Evolutionary conservation across 2,888 invertebrate genomes (phyloP), one percentile per base, ranked within the genome.

Genomic region (Ophioninae sp.): DNA sequence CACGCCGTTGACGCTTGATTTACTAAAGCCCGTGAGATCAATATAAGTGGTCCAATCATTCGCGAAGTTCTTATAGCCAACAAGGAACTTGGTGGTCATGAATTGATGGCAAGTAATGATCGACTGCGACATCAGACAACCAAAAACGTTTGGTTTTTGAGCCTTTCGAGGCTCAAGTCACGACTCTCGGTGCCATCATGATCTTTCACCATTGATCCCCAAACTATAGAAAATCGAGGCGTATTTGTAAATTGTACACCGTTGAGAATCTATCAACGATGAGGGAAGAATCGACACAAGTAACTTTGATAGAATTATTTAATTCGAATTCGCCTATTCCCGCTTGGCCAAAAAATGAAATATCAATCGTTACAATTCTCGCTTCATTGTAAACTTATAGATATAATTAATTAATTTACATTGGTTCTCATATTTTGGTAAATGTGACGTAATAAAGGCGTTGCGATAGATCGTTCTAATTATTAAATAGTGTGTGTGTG

Each of bases 361-460:
- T 6, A 64, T n/a, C 23, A 6, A 58, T 65, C 44, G 41, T 72
- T 79, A 72, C 56, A 56, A 37, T 65, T 79, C 23, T 13, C 58
- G n/a, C 13, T 59, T 37, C 10, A 58, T 58, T 71, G 22, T 39
- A 69, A 77, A 73, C 67, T 67, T 56, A 76, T 67, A 8, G 22
- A 69, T 51, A 30, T 74, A 82, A 39, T 39, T 65, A 63, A 64
- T 37, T 51, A 23, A 61, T 56, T 22, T 39, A n/a, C 59, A 74
- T 64, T 22, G 8, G 23, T 74, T 63, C 37, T 10, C 30, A 10
- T 44, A 39, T 41, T 67, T 44, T 13, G 41, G 22, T 44, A 44
- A 13, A 41, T 41, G 23, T 30, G n/a, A 58, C 71, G 37, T 22
- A 58, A 61, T 39, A 17, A n/a, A 37, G 23, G 58, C 13, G 58